Conservation (phyloP, 2,113 vertebrate species). For the Boulengeromyrus knoepffleri region DNA sequence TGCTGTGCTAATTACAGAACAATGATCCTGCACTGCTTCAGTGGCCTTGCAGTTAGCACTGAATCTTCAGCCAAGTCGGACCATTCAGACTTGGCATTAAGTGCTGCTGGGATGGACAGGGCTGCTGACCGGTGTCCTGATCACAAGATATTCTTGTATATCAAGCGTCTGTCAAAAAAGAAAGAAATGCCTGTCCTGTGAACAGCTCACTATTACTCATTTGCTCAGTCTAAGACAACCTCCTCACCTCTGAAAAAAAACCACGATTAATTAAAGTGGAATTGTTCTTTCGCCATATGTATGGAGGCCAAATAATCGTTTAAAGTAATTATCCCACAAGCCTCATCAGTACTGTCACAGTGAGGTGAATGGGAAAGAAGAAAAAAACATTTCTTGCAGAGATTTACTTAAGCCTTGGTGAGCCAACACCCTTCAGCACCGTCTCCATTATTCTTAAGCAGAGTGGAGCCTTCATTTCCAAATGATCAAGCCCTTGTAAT, state of each 20-base stretch:
- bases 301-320: not conserved
- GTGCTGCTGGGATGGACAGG: not conserved
- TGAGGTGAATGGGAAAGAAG: not conserved
- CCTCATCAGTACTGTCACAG: conserved; percentile 2
- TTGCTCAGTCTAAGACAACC: conserved; percentile 29
- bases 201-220: not conserved
- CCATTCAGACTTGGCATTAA: not conserved
- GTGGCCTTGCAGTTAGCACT: conserved; percentile 5
- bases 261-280: conserved; percentile 26
- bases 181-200: too few species aligned
- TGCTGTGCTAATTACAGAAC: not conserved
- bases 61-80: conserved; percentile 12
- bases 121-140: not conserved
- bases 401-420: not conserved
- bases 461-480: not conserved
- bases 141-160: not conserved
- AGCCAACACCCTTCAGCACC: conserved; percentile 4
- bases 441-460: conserved; percentile 12
- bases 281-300: conserved; percentile 29
- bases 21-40: not conserved
- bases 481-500: not conserved
- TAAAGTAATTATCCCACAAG: conserved; percentile 6
- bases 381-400: not conserved
- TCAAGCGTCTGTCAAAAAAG: not conserved
- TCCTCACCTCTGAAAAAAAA: conserved; percentile 23